Base-by-base conservation (phyloP, 2,797 vertebrate genomes). In the Sardinella longiceps region DNA sequence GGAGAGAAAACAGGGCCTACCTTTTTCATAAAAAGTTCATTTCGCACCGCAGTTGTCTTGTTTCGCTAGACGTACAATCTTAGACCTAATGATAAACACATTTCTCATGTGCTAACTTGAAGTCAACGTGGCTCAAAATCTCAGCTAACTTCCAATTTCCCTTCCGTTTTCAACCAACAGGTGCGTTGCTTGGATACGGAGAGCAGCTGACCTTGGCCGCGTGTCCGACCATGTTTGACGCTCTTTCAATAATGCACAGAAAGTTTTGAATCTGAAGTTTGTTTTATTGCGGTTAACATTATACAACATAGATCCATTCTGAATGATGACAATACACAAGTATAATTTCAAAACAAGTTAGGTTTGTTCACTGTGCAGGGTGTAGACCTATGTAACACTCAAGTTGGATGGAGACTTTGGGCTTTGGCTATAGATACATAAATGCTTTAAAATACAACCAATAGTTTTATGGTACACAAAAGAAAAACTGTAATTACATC, bases 241-340 rank as follows among this genome's bases (percentile, higher is more conserved):
- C n/a, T n/a, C n/a, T n/a, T n/a, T n/a, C n/a, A n/a, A n/a, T n/a
- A n/a, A n/a, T n/a, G n/a, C n/a, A n/a, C n/a, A n/a, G n/a, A n/a
- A n/a, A n/a, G 60, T 37, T 50, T 50, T 50, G 2, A 50, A 50
- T 74, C 15, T 70, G 37, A 74, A 6, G 4, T 74, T 74, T 39
- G 66, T 74, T 74, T 74, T 74, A 74, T 74, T 74, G 66, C 30
- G 1, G 30, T 74, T 12, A 33, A 39, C 66, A 74, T 74, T 74
- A 18, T 70, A 70, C 63, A 28, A 74, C 66, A 74, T 74, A 74
- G 30, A 74, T 46, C 77, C 66, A 74, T 28, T 74, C 37, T 74
- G 14, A 37, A 74, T 39, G 9, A 74, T 74, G 60, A 66, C 12
- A 30, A 74, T 39, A 74, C 12, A 25, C 30, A 74, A 5, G 18